These are phyloP conservation scores for Peucedramus taeniatus DNA, from an alignment of 2,113 vertebrate species.

Conservation along the genomic window DNA sequence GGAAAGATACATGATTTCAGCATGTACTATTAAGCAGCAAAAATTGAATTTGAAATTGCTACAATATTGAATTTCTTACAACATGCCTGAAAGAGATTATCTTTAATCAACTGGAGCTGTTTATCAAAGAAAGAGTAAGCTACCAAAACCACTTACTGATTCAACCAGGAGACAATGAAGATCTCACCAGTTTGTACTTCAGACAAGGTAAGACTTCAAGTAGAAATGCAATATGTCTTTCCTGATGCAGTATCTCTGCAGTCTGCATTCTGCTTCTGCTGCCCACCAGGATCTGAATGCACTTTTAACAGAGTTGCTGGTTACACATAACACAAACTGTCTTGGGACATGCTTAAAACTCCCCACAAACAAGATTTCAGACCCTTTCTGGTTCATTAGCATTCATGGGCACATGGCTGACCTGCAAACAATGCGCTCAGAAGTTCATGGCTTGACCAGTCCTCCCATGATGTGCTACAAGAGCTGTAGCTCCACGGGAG, in stretches of 20 bases:
- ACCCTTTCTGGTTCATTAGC: neutral
- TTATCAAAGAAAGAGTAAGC: neutral
- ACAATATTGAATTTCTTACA: neutral
- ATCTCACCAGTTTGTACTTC: neutral
- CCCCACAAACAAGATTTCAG: neutral
- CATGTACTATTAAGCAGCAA: neutral
- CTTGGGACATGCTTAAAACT: neutral
- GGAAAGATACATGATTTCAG: neutral
- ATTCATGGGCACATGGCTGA: neutral
- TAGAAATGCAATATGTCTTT: neutral
- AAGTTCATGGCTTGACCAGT: neutral
- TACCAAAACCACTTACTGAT: neutral
- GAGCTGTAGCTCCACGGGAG: neutral
- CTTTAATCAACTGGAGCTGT: neutral
- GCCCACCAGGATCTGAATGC: neutral
- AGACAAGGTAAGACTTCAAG: neutral
- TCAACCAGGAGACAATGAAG: neutral
- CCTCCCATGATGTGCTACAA: neutral
- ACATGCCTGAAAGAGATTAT: neutral
- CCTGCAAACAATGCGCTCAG: neutral
- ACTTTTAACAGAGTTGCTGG: neutral
- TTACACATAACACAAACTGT: neutral
- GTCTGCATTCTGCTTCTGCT: neutral
- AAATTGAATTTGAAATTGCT: neutral
- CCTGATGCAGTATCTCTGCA: neutral